Conservation (phyloP, 2,113 vertebrate species). For the Meriones unguiculatus region DNA sequence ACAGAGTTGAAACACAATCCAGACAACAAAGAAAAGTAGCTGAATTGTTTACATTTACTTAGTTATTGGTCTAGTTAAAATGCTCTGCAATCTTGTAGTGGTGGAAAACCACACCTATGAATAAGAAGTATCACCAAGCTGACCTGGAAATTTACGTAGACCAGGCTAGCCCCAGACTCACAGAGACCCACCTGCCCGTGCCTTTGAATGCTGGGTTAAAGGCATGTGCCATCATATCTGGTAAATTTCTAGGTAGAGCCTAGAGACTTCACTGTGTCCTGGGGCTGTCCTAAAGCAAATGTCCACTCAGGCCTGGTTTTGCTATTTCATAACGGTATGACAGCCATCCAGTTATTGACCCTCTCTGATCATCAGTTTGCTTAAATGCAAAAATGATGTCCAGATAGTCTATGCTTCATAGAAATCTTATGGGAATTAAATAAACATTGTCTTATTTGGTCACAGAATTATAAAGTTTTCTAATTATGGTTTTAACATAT, state of each 20-base stretch:
- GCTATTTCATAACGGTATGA: neutral
- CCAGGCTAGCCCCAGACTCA: neutral
- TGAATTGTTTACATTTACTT: slow-evolving; percentile 16
- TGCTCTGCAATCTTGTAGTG: neutral
- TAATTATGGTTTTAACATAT: slow-evolving; percentile 39
- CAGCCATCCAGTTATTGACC: neutral
- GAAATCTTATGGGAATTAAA: slow-evolving; percentile 14
- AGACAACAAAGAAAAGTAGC: neutral
- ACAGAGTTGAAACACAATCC: neutral
- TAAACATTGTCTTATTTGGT: neutral
- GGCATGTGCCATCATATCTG: neutral
- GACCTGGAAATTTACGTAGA: neutral
- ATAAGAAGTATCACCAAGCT: neutral
- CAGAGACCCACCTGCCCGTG: neutral
- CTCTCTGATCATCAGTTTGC: slow-evolving; percentile 12
- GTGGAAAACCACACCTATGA: neutral
- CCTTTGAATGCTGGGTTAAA: neutral
- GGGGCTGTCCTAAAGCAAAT: neutral
- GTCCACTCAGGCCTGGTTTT: neutral
- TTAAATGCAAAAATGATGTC: neutral
- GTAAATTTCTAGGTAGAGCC: neutral
- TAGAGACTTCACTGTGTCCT: neutral
- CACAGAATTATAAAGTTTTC: slow-evolving; percentile 54
- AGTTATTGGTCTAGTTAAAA: slow-evolving; percentile 17
- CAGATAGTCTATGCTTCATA: neutral